These are phyloP conservation scores for Coturnix japonica DNA, from an alignment of 2,113 vertebrate species.

Conservation along the genomic window DNA sequence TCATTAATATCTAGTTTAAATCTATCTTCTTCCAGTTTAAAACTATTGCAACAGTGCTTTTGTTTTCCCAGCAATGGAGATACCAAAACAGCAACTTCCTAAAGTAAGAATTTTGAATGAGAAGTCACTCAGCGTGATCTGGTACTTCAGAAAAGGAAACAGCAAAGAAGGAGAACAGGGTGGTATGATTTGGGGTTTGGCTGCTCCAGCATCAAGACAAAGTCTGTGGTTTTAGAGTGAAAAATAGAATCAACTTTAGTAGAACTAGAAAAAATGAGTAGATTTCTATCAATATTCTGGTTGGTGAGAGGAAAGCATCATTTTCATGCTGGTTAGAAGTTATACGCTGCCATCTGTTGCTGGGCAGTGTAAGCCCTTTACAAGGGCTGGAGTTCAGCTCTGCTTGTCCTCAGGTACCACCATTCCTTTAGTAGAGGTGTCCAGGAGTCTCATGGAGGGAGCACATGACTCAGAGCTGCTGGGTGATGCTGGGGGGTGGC, in stretches of 20 bases:
- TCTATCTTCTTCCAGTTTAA: too few species aligned
- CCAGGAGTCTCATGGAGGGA: conserved; percentile 16
- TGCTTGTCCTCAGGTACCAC: conserved; percentile 12
- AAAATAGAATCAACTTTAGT: not conserved
- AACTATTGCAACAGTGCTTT: not conserved
- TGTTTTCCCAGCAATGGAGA: not conserved
- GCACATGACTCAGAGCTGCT: conserved; percentile 24
- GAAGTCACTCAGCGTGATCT: not conserved
- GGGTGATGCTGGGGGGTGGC: not conserved
- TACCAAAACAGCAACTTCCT: not conserved
- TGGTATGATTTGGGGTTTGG: not conserved
- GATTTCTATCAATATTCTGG: conserved; percentile 28
- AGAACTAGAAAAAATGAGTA: not conserved
- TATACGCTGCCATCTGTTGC: conserved; percentile 24
- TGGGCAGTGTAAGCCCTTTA: not conserved
- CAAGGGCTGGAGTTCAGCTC: conserved; percentile 7
- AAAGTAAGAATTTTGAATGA: not conserved
- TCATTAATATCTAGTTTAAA: too few species aligned
- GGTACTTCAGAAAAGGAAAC: too few species aligned
- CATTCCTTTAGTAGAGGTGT: not conserved
- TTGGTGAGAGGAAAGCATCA: conserved; percentile 9
- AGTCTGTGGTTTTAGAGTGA: not conserved
- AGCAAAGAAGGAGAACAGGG: not conserved
- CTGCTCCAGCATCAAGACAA: not conserved
- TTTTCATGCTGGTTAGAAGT: conserved; percentile 35